Percentiles rank a stretch among this genome's conserved stretches.
Evolutionary conservation across 2,888 invertebrate species (phyloP).

Genomic region (Eupithecia vulgata): DNA sequence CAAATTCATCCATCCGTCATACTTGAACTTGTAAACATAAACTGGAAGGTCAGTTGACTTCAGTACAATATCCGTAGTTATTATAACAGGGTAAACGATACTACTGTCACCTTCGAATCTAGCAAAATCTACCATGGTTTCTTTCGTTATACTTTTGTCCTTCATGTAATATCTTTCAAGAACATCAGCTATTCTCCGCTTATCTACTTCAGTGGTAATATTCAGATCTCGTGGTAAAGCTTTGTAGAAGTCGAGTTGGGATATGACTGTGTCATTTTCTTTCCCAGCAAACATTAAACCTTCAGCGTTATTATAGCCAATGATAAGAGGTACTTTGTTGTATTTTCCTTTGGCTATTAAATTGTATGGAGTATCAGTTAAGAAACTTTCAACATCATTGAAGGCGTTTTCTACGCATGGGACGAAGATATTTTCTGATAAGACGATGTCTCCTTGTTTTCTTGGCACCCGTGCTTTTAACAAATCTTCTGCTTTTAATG

Average conservation of each 20-base stretch:
- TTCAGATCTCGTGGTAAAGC: conserved; percentile 68
- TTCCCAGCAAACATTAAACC: conserved; percentile 73
- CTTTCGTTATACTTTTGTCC: conserved; percentile 68
- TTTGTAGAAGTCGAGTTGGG: conserved; percentile 59
- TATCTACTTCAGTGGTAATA: conserved; percentile 59
- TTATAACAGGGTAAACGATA: conserved; percentile 65
- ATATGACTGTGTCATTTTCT: conserved; percentile 70
- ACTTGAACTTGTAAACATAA: conserved; percentile 66
- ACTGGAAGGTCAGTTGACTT: conserved; percentile 57
- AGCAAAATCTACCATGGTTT: conserved; percentile 62
- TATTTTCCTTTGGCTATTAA: conserved; percentile 60
- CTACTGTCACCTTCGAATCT: conserved; percentile 69
- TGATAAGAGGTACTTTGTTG: conserved; percentile 68
- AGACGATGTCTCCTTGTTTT: conserved; percentile 63
- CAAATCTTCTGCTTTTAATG: conserved; percentile 55
- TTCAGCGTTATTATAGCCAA: conserved; percentile 73
- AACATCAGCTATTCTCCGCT: conserved; percentile 51
- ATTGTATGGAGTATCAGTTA: conserved; percentile 67
- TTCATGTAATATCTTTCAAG: conserved; percentile 72
- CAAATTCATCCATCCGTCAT: conserved; percentile 71
- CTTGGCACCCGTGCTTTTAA: conserved; percentile 66
- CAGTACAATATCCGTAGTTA: conserved; percentile 61
- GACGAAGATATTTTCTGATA: conserved; percentile 75
- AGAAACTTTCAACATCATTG: conserved; percentile 56
- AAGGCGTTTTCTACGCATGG: conserved; percentile 69